These are phyloP conservation scores for Apamea crenata DNA, from an alignment of 2,888 invertebrate species.

Conservation along the genomic window DNA sequence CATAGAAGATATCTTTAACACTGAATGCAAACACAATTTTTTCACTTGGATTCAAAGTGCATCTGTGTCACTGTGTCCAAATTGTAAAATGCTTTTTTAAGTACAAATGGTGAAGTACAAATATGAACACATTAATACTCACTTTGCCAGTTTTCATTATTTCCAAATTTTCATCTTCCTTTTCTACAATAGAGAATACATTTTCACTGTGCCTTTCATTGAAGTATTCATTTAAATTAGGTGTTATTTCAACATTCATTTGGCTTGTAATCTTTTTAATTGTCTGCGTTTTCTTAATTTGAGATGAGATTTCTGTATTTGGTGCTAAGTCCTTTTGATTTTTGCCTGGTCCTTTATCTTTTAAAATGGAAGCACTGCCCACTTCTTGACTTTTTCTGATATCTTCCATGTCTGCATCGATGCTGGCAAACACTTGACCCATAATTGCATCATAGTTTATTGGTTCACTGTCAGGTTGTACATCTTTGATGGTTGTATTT, in stretches of 20 bases:
- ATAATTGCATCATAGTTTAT: slow-evolving; percentile 83
- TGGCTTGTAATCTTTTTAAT: slow-evolving; percentile 37
- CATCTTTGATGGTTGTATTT: slow-evolving; percentile 28
- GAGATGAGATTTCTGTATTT: slow-evolving; percentile 38
- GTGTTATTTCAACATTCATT: slow-evolving; percentile 45
- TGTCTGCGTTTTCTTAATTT: slow-evolving; percentile 63
- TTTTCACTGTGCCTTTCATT: slow-evolving; percentile 83
- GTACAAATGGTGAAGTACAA: background rate
- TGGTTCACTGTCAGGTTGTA: slow-evolving; percentile 76
- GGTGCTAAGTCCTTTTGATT: slow-evolving; percentile 22
- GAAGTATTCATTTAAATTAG: slow-evolving; percentile 58
- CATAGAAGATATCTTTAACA: background rate
- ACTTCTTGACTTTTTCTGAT: slow-evolving; percentile 70
- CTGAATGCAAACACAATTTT: slow-evolving; percentile 2
- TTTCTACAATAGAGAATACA: slow-evolving; percentile 81
- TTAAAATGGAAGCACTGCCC: slow-evolving; percentile 44
- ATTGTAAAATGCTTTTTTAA: background rate
- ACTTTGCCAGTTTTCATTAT: slow-evolving; percentile 68
- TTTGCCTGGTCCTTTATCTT: slow-evolving; percentile 32
- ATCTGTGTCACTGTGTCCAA: background rate
- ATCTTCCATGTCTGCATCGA: slow-evolving; percentile 83
- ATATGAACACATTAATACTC: slow-evolving; percentile 38
- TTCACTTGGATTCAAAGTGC: background rate
- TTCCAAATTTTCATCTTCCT: slow-evolving; percentile 71
- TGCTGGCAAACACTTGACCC: slow-evolving; percentile 84